Base-by-base conservation (phyloP, 2,888 invertebrate genomes). In the Phania funesta region DNA sequence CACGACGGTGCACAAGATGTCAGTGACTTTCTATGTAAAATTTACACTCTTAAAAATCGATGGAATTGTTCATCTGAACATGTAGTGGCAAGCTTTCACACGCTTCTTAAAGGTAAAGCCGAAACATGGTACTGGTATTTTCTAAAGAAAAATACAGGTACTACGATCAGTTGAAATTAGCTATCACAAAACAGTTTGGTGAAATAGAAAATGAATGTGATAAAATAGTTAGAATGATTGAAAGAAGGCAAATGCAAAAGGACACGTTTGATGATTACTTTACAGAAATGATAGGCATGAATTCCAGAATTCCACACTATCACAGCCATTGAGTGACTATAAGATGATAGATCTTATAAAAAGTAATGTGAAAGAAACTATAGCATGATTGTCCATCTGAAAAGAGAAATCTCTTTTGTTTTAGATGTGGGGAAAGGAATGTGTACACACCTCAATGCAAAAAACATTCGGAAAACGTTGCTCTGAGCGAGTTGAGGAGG, bases 51-150 rank as follows among this genome's bases (percentile, higher is more conserved):
- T 1, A 44, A 46, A 29, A 18, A 4, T 5, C 8, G 62, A 7
- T 46, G 24, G 7, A 8, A 29, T 18, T 46, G 62, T 29, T 29
- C 44, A 18, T 44, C 26, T 6, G 29, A 26, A n/a, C 24, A 60
- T 24, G 13, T 62, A 5, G 9, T 9, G 9, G 44, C 26, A 3
- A 26, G 29, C 29, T 44, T 56, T 22, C 44, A 68, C 13, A 54
- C 18, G 11, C 41, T 68, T 5, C 32, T 68, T 13, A 67, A 68
- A 44, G 68, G 44, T 7, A 70, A 70, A 58, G 56, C 70, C 3
- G 70, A 70, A 1, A 22, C 56, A 2, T 70, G 70, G 70, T 70
- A 48, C 24, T 56, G 70, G 46, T 22, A 22, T 7, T 70, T 22
- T n/a, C 32, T 56, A n/a, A 70, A 26, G 16, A 20, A 48, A 35